Evolutionary conservation across 30 jellyfish, hydroid and myxozoan genomes (phyloP), one percentile per base, ranked within the genome.

Genomic region (Cassiopea xamachana): DNA sequence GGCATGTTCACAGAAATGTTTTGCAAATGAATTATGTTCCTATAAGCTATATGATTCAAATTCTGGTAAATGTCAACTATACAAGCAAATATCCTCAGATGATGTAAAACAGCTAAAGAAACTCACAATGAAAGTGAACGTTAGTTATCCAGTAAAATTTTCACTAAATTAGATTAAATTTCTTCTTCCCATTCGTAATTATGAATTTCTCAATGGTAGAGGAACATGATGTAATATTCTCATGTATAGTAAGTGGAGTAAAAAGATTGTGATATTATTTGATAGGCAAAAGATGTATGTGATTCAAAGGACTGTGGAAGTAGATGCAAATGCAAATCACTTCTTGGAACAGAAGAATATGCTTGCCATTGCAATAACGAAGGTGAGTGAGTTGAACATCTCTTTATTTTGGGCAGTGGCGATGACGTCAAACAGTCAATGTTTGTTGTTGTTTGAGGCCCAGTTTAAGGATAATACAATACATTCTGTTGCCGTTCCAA

Each of bases 1-100:
- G 47, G 74, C 87, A 14, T 78, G 87, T 49, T 78, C 87, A 16
- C 87, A 78, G 75, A 78, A 78, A 39, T 78, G 87, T 59, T 55
- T 78, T 78, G 73, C 75, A 7, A 50, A 78, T 50, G 60, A 78
- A 12, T 19, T 48, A 78, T 78, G 90, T 61, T 1, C 70, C 39
- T 82, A 5, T 27, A 82, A 82, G 90, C 14, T 49, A 27, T 82
- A 8, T n/a, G 73, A n/a, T 8, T 45, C 68, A 9, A 60, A 17
- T 1, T 13, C 90, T 7, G 48, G 48, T 60, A 12, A 1, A 50
- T 82, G 90, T 49, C 49, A 46, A n/a, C 55, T 78, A n/a, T 78
- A 78, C 75, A 19, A 71, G 27, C 1, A 5, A 39, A 39, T 71
- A 10, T 71, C 80, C 6, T 27, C 80, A 71, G 80, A n/a, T 7